phyloP scores from a whole-genome alignment of 2,888 invertebrate species.

The Anoplius nigerrimus region DNA sequence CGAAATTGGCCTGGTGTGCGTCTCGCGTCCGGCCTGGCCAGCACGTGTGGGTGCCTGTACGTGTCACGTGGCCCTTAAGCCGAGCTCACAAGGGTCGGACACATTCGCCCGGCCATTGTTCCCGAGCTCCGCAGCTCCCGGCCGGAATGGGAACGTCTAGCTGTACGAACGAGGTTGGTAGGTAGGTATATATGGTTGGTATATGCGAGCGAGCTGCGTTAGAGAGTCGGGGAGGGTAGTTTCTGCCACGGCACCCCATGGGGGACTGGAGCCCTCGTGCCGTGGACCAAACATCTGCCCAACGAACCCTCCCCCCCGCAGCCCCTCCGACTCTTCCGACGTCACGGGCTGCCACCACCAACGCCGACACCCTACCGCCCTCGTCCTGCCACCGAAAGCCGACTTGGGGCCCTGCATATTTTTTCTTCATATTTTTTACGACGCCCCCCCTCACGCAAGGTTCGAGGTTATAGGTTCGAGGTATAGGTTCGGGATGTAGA shows the following conservation, averaged over 20 bases:
- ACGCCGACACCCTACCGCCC: no score
- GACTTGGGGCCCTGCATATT: slow-evolving; percentile 30
- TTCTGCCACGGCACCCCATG: slow-evolving; percentile 69
- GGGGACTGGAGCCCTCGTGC: slow-evolving; percentile 67
- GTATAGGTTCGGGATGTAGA: no score
- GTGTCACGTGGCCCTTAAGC: slow-evolving; percentile 54
- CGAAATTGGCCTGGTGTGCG: neutral
- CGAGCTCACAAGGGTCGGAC: slow-evolving; percentile 41
- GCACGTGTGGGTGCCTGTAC: slow-evolving; percentile 36
- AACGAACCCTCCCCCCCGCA: slow-evolving; percentile 43
- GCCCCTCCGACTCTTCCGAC: slow-evolving; percentile 2
- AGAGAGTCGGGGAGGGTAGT: slow-evolving; percentile 65
- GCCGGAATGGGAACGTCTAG: no score
- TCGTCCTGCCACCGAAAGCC: slow-evolving; percentile 19
- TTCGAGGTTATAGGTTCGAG: neutral
- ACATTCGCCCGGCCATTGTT: slow-evolving; percentile 34
- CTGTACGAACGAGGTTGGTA: slow-evolving; percentile 2
- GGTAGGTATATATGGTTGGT: no score
- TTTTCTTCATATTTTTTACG: slow-evolving; percentile 1
- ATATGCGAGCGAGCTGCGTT: no score
- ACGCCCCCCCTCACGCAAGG: no score
- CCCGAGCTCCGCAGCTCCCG: slow-evolving; percentile 13
- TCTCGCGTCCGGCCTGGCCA: neutral
- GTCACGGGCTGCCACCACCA: slow-evolving; percentile 13
- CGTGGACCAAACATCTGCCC: slow-evolving; percentile 73